phyloP scores from a whole-genome alignment of 2,888 invertebrate species.

The Conomelus anceps region DNA sequence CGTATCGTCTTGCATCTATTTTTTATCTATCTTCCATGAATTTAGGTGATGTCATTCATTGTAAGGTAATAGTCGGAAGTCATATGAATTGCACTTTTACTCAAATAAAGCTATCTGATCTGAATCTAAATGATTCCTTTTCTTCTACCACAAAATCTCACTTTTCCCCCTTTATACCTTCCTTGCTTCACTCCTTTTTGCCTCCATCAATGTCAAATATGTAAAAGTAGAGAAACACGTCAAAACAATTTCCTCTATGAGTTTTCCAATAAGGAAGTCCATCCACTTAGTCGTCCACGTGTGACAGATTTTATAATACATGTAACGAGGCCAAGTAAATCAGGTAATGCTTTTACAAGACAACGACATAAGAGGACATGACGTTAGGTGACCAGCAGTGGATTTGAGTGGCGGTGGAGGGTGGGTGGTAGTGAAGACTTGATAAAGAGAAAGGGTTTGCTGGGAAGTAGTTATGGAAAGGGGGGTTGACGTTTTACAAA shows the following conservation, averaged over 20 bases:
- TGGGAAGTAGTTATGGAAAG: neutral
- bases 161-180: no score
- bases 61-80: no score
- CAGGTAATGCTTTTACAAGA: slow-evolving; percentile 9
- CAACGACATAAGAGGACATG: neutral
- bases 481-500: slow-evolving; percentile 8
- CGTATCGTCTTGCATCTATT: no score
- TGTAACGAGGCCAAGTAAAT: slow-evolving; percentile 6
- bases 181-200: no score
- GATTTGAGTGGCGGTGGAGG: neutral
- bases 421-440: neutral
- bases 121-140: no score
- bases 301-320: neutral
- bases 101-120: no score
- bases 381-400: neutral
- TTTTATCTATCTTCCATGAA: no score
- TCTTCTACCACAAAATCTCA: no score
- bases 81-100: no score
- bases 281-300: neutral
- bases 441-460: neutral
- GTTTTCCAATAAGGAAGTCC: neutral
- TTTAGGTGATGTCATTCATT: no score
- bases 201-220: no score
- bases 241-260: neutral
- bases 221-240: no score